Evolutionary conservation across 2,797 vertebrate species (phyloP), one percentile per base, ranked within the genome.

Genomic region (Clarias fuscus): DNA sequence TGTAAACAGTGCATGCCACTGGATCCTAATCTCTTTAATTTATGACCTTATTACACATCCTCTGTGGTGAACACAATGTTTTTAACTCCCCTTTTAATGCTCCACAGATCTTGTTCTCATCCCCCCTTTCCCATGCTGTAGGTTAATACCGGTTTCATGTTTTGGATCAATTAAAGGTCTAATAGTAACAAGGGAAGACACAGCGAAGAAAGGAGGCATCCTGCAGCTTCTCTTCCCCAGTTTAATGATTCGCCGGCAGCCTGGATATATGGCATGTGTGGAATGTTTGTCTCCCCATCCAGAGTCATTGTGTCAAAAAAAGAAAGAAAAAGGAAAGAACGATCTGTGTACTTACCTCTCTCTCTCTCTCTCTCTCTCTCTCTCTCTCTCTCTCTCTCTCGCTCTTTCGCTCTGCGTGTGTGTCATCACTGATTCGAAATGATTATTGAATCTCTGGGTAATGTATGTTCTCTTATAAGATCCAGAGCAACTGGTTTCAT

Each of bases 241-340:
- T 94, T 96, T 96, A 96, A 96, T 96, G 94, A 96, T 95, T 96
- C 84, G 93, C 95, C 94, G 93, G 94, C 93, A 93, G 94, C 92
- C 90, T 91, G 92, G 91, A 94, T 92, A 94, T 95, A 94, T 91
- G 95, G 95, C 93, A 95, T 96, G 92, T 92, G 88, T 94, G 94
- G 94, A 95, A 95, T 96, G 94, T 95, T 95, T 95, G 94, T 94
- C 91, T 93, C 92, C 92, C 93, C 90, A 93, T 94, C 92, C 92
- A 94, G 92, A 92, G 92, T 93, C 94, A 95, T 95, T 95, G 94
- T 95, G 93, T 94, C 91, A 89, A 92, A 91, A 91, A 93, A 93
- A 90, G 86, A 88, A 93, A 90, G 88, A 88, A 89, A 93, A 86
- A 30, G n/a, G 71, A 53, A 76, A 48, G 37, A 77, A 71, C 10